Base-by-base conservation (phyloP, 2,888 invertebrate species). In the Malthinus flaveolus region DNA sequence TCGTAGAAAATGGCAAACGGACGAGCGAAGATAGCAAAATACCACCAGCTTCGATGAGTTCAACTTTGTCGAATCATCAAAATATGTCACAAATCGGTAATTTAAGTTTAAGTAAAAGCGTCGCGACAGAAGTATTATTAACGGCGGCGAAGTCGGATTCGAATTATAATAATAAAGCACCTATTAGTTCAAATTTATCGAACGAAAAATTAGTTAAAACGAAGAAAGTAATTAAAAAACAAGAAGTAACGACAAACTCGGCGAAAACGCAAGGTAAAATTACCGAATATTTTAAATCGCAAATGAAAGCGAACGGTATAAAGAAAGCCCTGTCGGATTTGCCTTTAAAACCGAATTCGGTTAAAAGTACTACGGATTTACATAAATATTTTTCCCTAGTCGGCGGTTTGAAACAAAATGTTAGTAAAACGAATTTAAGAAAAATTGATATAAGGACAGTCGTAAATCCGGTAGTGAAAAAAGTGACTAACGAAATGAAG, bases 251-350 rank as follows among this genome's bases (percentile, higher is more conserved):
- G 44, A 34, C 49, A 42, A 42, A 23, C 45, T 61, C 64, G 37
- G 67, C 71, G 44, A 78, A 80, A 66, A 78, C 80, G 62, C 91
- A 90, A 78, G 91, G 90, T 48, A 90, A 91, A 78, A 93, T 93
- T 74, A 90, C 90, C 23, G 91, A 91, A 73, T 93, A 88, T 77
- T 93, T 91, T 77, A 92, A 89, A 76, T 87, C 90, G 63, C 91
- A 91, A 79, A 87, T 90, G 82, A 92, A 91, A 79, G 85, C 88
- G 32, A 75, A 73, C 61, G 71, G 68, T 12, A 70, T 72, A 11
- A 72, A 75, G 54, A 77, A 75, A 57, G 73, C 75, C 49, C 58
- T 69, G 53, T 63, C 68, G 32, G 69, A 69, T 62, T 65, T 67
- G 4, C 57, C 66, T 5, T 55, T 68, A 54, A 68, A 70, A 56